Base-by-base conservation (phyloP, 2,797 vertebrate genomes). In the Anisognathus igniventris region DNA sequence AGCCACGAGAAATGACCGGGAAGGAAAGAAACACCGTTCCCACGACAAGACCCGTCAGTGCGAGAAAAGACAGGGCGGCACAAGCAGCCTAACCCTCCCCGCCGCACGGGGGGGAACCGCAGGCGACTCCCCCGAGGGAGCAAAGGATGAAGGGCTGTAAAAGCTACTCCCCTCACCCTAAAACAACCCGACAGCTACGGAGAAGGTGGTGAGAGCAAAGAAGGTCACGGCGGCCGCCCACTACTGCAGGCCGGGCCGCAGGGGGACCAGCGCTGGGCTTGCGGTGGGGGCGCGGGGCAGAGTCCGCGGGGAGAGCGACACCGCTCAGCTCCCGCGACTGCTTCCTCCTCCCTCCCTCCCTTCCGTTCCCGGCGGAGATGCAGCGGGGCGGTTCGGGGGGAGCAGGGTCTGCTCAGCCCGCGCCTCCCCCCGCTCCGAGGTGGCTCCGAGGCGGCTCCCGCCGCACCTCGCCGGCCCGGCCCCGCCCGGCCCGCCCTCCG, bases 1-100 rank as follows among this genome's bases (percentile, higher is more conserved):
- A 70, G 57, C 57, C 33, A 27, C 19, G 4, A 61, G 39, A 48
- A 57, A 14, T 0, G 14, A 10, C 3, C 1, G 8, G 31, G 45
- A 83, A 60, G 40, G 23, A 24, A 53, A 25, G 33, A 45, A 60
- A 16, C 72, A 7, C 22, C 11, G n/a, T n/a, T 14, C 40, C 28
- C 44, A 30, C 28, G 10, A 24, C 31, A 3, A 8, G 58, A 45
- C 6, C 24, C 2, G 6, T 16, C 20, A 23, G 12, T 3, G 54
- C 24, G 15, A 39, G 60, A 3, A 10, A 19, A 48, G 10, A 12
- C 10, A 57, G 51, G 14, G 39, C 4, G 50, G 9, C 45, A 71
- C 22, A 23, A 6, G 33, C 58, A 71, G 39, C 39, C 65, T 8
- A 65, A 66, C 72, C n/a, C 57, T 11, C 31, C 51, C 48, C 7